A percentile compares a stretch with the other conserved stretches of the same genome.
phyloP scores from a whole-genome alignment of 1,140 invertebrate species.

The Temnothorax curvispinosus region DNA sequence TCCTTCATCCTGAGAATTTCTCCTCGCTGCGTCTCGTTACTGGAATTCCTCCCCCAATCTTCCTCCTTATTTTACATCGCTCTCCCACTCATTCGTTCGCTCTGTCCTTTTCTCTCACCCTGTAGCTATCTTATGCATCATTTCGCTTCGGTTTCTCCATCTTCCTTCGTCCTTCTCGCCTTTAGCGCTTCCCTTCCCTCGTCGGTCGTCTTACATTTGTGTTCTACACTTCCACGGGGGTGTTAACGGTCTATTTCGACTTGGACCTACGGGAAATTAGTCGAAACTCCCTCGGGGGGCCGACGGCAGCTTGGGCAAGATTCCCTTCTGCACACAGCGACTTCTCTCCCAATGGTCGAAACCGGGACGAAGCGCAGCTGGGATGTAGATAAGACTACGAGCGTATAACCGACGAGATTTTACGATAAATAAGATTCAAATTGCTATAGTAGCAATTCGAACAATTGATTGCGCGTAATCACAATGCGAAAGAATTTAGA shows the following conservation, averaged over 20 bases:
- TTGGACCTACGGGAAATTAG: constrained; percentile 75
- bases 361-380: constrained; percentile 23
- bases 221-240: constrained; percentile 57
- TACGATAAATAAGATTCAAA: constrained; percentile 30
- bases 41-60: background rate
- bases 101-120: background rate
- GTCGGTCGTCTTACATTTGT: background rate
- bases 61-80: background rate
- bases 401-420: constrained; percentile 16
- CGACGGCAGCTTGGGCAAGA: constrained; percentile 52
- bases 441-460: constrained; percentile 2
- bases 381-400: constrained; percentile 61
- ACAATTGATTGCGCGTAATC: background rate
- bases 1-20: constrained; percentile 32
- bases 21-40: constrained; percentile 39
- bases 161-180: constrained; percentile 15
- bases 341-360: constrained; percentile 28
- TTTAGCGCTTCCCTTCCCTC: constrained; percentile 32
- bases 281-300: constrained; percentile 69
- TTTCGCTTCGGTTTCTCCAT: constrained; percentile 32
- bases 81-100: constrained; percentile 5
- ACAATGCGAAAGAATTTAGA: background rate
- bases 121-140: constrained; percentile 40
- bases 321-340: constrained; percentile 58
- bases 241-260: constrained; percentile 75